Percentiles rank a stretch among this genome's conserved stretches.
phyloP scores from a whole-genome alignment of 2,888 invertebrate genomes.

The Pseudococcus longispinus region DNA sequence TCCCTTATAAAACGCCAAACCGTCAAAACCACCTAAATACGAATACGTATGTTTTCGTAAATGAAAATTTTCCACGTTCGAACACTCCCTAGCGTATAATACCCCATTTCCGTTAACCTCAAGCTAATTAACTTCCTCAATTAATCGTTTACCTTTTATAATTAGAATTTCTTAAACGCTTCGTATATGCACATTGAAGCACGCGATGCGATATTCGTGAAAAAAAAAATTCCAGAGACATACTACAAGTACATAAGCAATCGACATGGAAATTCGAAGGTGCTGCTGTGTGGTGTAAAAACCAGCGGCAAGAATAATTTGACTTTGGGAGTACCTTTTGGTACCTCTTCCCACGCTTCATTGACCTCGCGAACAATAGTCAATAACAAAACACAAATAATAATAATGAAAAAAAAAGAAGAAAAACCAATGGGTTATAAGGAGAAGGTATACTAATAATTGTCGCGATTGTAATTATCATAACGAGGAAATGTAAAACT shows the following conservation, averaged over 20 bases:
- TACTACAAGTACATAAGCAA: neutral
- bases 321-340: slow-evolving; percentile 55
- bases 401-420: slow-evolving; percentile 35
- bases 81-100: neutral
- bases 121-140: slow-evolving; percentile 36
- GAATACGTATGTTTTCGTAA: neutral
- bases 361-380: slow-evolving; percentile 56
- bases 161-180: slow-evolving; percentile 12
- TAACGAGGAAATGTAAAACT: slow-evolving; percentile 55
- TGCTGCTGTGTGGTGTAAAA: neutral
- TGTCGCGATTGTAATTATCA: slow-evolving; percentile 54
- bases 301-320: slow-evolving; percentile 21
- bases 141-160: slow-evolving; percentile 17
- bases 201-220: neutral
- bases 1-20: neutral
- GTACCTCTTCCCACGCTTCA: slow-evolving; percentile 55
- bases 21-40: neutral
- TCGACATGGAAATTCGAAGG: neutral
- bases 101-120: neutral
- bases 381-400: slow-evolving; percentile 51
- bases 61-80: neutral
- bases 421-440: neutral
- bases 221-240: neutral
- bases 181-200: neutral
- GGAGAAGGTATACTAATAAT: slow-evolving; percentile 45